These are phyloP conservation scores for Porites cylindrica DNA, from an alignment of 92 coral and sea anemone genomes.

Conservation along the genomic window DNA sequence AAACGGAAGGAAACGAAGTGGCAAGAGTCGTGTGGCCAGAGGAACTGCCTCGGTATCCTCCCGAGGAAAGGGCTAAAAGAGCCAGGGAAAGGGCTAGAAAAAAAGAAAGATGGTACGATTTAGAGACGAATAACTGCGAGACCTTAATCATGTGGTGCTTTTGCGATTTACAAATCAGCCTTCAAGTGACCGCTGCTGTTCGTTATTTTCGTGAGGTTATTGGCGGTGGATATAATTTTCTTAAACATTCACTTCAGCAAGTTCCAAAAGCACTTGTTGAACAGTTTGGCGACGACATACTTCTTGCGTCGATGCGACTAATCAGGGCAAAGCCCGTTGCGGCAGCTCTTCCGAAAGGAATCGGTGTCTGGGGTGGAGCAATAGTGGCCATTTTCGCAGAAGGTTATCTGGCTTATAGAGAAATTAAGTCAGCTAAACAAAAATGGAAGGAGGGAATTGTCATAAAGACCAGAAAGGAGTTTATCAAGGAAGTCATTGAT, in stretches of 20 bases:
- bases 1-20: constrained; percentile 31
- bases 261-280: constrained; percentile 3
- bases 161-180: neutral
- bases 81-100: neutral
- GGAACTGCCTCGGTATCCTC: constrained; percentile 4
- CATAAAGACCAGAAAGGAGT: neutral
- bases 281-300: neutral
- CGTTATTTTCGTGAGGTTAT: neutral
- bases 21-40: constrained; percentile 61
- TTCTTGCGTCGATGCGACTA: no score
- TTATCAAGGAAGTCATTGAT: neutral
- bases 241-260: constrained; percentile 1
- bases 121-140: neutral
- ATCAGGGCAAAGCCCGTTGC: no score
- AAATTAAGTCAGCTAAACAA: constrained; percentile 10
- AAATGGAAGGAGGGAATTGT: neutral
- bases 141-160: constrained; percentile 9
- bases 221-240: neutral
- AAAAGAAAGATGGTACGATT: neutral
- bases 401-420: neutral
- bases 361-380: neutral
- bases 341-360: neutral
- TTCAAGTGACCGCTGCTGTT: neutral
- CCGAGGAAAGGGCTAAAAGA: neutral
- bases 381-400: neutral